These are phyloP conservation scores for Sebastes cheni DNA, from an alignment of 2,797 vertebrate species.

Conservation along the genomic window DNA sequence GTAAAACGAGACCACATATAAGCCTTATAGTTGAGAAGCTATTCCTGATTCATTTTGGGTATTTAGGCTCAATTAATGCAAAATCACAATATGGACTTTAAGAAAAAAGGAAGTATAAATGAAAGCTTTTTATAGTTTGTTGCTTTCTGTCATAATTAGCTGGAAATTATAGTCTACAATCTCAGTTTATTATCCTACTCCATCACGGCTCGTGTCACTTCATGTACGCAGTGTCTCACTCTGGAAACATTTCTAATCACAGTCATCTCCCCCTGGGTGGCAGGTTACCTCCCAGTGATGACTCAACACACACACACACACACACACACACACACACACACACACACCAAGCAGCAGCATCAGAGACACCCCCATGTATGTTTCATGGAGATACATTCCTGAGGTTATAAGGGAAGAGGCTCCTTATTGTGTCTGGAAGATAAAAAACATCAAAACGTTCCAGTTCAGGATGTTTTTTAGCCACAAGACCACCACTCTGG, in stretches of 20 bases:
- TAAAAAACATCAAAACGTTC: background rate
- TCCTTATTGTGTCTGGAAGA: background rate
- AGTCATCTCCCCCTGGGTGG: background rate
- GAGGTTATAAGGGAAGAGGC: conserved; percentile 10
- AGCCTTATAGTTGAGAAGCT: too few relatives aligned
- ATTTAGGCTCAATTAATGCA: too few relatives aligned
- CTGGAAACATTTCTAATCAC: background rate
- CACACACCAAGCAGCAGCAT: too few relatives aligned
- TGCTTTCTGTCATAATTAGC: background rate
- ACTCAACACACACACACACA: conserved; percentile 2
- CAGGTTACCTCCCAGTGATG: conserved; percentile 4
- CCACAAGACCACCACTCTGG: background rate
- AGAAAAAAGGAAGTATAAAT: background rate
- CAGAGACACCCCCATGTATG: background rate
- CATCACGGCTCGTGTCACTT: background rate
- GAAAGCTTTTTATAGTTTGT: background rate
- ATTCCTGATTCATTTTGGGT: too few relatives aligned
- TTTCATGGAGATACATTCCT: conserved; percentile 35
- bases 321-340: background rate
- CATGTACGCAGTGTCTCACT: background rate
- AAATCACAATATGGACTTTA: background rate
- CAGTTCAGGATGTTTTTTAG: background rate
- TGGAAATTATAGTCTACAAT: background rate
- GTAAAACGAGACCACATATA: too few relatives aligned
- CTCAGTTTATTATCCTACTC: background rate